phyloP scores from a whole-genome alignment of 2,797 vertebrate species.

The Schizopygopsis pylzovi region DNA sequence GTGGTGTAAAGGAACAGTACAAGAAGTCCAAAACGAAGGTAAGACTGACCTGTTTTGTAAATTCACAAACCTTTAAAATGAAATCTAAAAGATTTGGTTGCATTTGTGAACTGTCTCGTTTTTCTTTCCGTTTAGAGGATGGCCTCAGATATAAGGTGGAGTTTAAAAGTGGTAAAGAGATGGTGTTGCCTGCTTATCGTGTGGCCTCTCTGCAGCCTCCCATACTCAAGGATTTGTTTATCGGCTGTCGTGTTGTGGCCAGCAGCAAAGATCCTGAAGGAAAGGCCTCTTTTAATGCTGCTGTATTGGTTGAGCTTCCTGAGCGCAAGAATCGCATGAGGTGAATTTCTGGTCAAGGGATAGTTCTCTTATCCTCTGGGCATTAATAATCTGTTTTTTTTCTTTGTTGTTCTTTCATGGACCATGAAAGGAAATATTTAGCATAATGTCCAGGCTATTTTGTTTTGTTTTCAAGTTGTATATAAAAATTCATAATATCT shows the following conservation, averaged over 20 bases:
- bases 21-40: slow-evolving; percentile 69
- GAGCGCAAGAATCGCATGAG: slow-evolving; percentile 90
- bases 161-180: slow-evolving; percentile 89
- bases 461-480: neutral
- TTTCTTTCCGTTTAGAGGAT: slow-evolving; percentile 52
- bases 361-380: neutral
- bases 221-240: slow-evolving; percentile 78
- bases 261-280: slow-evolving; percentile 82
- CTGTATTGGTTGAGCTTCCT: slow-evolving; percentile 89
- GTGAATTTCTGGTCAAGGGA: slow-evolving; percentile 67
- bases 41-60: slow-evolving; percentile 16
- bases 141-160: slow-evolving; percentile 86
- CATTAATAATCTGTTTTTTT: neutral
- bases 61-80: neutral
- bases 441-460: neutral
- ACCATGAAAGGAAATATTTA: neutral
- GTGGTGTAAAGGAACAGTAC: slow-evolving; percentile 71
- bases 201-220: slow-evolving; percentile 86
- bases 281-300: slow-evolving; percentile 83
- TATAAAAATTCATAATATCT: neutral
- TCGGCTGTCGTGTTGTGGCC: slow-evolving; percentile 89
- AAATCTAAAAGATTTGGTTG: neutral
- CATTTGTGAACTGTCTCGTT: neutral
- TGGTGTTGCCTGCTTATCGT: slow-evolving; percentile 89
- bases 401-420: neutral